Conservation (phyloP, 2,888 invertebrate genomes). For the Eurytoma californica region DNA sequence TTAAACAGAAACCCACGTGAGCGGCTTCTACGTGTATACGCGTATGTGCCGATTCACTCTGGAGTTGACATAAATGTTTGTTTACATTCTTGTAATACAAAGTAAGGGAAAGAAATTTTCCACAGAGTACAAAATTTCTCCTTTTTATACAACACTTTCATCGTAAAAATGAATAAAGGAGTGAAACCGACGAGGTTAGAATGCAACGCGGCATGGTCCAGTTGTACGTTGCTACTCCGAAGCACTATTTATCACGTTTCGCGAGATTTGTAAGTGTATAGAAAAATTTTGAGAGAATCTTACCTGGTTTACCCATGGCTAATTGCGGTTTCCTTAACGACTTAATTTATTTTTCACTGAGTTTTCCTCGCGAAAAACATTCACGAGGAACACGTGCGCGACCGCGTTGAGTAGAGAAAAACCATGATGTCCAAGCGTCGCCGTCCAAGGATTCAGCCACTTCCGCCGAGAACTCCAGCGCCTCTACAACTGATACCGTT, state of each 20-base stretch:
- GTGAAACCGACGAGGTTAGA: constrained; percentile 32
- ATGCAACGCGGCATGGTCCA: constrained; percentile 17
- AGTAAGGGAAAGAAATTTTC: background rate
- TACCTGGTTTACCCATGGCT: constrained; percentile 55
- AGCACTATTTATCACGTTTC: background rate
- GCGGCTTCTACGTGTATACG: background rate
- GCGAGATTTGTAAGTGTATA: background rate
- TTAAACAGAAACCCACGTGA: background rate
- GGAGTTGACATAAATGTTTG: constrained; percentile 42
- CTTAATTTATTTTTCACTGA: constrained; percentile 3
- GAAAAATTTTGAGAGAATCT: background rate
- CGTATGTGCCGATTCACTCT: background rate
- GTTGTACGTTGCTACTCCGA: background rate
- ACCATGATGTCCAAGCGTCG: constrained; percentile 19
- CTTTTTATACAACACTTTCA: background rate
- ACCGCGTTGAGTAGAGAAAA: constrained; percentile 5
- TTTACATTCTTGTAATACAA: constrained; percentile 35
- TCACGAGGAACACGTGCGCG: constrained; percentile 43
- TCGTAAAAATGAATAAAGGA: constrained; percentile 4
- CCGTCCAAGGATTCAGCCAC: background rate
- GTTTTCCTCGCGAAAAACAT: background rate
- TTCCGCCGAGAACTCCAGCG: constrained; percentile 1
- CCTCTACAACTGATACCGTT: background rate
- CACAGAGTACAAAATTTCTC: background rate
- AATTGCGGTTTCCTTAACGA: constrained; percentile 11